Evolutionary conservation across 1,140 invertebrate genomes (phyloP).

Genomic region (Drosophila pruinosa): DNA sequence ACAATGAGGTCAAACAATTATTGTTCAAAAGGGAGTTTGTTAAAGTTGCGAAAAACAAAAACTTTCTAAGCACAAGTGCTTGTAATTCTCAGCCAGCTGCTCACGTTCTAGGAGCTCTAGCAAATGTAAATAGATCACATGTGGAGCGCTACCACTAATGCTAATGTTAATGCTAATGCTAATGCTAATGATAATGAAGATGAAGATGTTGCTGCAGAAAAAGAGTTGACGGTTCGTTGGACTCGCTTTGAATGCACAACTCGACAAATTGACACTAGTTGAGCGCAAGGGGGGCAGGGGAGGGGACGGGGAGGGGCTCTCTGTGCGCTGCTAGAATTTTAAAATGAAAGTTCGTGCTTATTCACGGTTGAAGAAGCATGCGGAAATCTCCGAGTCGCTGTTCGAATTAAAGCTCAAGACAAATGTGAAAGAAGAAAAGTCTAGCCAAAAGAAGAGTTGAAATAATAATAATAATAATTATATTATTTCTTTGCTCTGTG

Average conservation of each 20-base stretch:
- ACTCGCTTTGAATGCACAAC: slow-evolving; percentile 49
- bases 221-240: slow-evolving; percentile 11
- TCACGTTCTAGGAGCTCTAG: slow-evolving; percentile 39
- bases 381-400: slow-evolving; percentile 78
- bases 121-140: slow-evolving; percentile 47
- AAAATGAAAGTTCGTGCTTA: slow-evolving; percentile 80
- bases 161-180: background rate
- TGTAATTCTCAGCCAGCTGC: slow-evolving; percentile 36
- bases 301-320: too few species aligned
- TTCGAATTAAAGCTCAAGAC: background rate
- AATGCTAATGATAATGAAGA: slow-evolving; percentile 4
- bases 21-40: too few species aligned
- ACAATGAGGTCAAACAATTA: slow-evolving; percentile 15
- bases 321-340: slow-evolving; percentile 69
- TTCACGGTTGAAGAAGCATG: slow-evolving; percentile 79
- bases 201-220: slow-evolving; percentile 36
- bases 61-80: slow-evolving; percentile 48
- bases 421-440: slow-evolving; percentile 36
- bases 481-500: slow-evolving; percentile 56
- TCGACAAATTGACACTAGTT: slow-evolving; percentile 47
- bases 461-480: slow-evolving; percentile 55
- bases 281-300: background rate
- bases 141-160: slow-evolving; percentile 13
- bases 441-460: slow-evolving; percentile 38
- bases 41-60: slow-evolving; percentile 3